phyloP scores from a whole-genome alignment of 2,888 invertebrate species.

The Xestia ashworthii region DNA sequence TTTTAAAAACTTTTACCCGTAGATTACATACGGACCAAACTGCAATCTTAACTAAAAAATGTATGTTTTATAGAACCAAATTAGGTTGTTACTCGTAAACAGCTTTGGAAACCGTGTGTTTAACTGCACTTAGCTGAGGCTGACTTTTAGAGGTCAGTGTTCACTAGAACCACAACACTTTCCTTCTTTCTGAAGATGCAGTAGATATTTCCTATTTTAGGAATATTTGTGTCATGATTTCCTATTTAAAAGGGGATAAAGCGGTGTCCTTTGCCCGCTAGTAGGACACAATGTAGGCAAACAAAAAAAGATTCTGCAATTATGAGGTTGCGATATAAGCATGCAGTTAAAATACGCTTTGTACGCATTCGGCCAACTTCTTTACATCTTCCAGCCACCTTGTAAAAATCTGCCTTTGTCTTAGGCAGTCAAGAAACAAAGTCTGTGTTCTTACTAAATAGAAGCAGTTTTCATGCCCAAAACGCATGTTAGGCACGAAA shows the following conservation, averaged over 20 bases:
- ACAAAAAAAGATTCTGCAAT: neutral
- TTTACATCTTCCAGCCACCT: neutral
- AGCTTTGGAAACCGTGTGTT: neutral
- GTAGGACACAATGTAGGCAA: neutral
- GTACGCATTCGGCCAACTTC: neutral
- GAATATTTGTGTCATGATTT: neutral
- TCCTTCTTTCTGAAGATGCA: neutral
- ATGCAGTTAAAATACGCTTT: neutral
- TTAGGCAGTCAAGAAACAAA: neutral
- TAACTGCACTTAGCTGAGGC: neutral
- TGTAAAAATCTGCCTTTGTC: neutral
- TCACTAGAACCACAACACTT: too few relatives aligned
- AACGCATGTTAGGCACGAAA: too few relatives aligned
- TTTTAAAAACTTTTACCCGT: neutral
- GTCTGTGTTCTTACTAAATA: neutral
- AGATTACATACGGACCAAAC: too few relatives aligned
- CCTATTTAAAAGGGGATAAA: neutral
- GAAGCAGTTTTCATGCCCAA: neutral
- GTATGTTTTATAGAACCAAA: neutral
- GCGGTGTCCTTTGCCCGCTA: neutral
- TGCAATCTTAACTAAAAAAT: neutral
- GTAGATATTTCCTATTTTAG: neutral
- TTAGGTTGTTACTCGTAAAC: neutral
- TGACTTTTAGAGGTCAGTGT: neutral
- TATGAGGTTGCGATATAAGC: neutral